A percentile compares a stretch with the other conserved stretches of the same genome.
Evolutionary conservation across 2,113 vertebrate species (phyloP).

Genomic region (Poecile atricapillus): DNA sequence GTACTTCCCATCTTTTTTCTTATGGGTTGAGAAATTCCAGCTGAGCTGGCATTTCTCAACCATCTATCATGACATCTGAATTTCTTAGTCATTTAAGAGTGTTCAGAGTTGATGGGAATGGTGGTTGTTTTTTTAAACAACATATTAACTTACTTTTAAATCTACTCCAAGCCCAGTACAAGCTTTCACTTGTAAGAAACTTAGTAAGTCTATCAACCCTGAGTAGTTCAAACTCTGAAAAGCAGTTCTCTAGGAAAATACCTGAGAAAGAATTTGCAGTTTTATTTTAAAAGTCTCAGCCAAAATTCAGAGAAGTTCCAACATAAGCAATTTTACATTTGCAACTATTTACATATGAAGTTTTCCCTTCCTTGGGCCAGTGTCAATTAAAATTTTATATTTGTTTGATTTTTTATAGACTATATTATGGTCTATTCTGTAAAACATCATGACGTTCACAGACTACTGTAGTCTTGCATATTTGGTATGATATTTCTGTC

Average conservation of each 20-base stretch:
- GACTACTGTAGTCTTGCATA: not conserved
- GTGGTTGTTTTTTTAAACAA: not conserved
- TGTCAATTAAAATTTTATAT: not conserved
- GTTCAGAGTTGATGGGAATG: not conserved
- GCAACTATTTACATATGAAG: not conserved
- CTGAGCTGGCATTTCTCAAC: not conserved
- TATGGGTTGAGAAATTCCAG: not conserved
- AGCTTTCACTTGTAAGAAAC: not conserved
- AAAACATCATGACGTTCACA: not conserved
- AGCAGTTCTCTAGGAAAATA: not conserved
- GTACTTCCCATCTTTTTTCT: not conserved
- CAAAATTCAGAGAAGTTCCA: not conserved
- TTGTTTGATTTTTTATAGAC: not conserved
- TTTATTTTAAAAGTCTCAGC: not conserved
- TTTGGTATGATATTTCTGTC: not conserved
- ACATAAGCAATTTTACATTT: not conserved
- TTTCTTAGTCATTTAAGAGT: constrained; percentile 6
- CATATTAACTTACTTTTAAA: not conserved
- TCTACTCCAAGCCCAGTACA: not conserved
- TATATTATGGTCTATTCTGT: not conserved
- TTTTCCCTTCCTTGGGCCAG: not conserved
- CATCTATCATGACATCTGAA: not conserved
- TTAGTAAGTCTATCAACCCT: not conserved
- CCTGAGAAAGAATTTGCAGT: not conserved
- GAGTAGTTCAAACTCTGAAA: not conserved